Base-by-base conservation (phyloP, 2,888 invertebrate genomes). In the Scaptomyza polygonia region DNA sequence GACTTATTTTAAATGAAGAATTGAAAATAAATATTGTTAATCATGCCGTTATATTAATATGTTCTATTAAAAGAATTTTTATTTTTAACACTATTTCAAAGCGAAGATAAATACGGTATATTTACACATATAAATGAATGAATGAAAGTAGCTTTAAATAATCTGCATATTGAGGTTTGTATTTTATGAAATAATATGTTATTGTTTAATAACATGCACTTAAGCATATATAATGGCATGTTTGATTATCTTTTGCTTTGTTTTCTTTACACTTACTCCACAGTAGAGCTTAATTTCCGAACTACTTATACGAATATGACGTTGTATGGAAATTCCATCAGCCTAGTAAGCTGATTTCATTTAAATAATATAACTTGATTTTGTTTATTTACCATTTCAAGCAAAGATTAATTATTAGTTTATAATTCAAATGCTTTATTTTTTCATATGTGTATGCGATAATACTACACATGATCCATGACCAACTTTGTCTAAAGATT, bases 301-400 rank as follows among this genome's bases (percentile, higher is more conserved):
- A 34, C 16, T 29, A 30, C n/a, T 57, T 32, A 9, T 14, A 39
- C 3, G 6, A 29, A 6, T 25, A 18, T 51, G 66, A 63, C 14
- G 32, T 45, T 45, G 29, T 5, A 27, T 27, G 36, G 39, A 52
- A 45, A 27, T 65, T 39, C 51, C 39, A 12, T 12, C 7, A 30
- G 14, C 9, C 5, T n/a, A 12, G 44, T 55, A 42, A 30, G 21
- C 6, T 30, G 21, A 30, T 39, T 30, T 3, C 1, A 14, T 21
- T 29, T 14, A 0, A 27, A 34, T 7, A 14, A 11, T 16, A 3
- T 25, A 2, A 21, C 27, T 14, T 29, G 16, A 29, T 16, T 16
- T 5, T 11, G 5, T 29, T 30, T 18, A 7, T 18, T 25, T 43
- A 18, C 14, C 30, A 30, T 30, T 40, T 30, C 3, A 30, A 18